phyloP scores from a whole-genome alignment of 2,797 vertebrate species.

The Onychomys arenicola region DNA sequence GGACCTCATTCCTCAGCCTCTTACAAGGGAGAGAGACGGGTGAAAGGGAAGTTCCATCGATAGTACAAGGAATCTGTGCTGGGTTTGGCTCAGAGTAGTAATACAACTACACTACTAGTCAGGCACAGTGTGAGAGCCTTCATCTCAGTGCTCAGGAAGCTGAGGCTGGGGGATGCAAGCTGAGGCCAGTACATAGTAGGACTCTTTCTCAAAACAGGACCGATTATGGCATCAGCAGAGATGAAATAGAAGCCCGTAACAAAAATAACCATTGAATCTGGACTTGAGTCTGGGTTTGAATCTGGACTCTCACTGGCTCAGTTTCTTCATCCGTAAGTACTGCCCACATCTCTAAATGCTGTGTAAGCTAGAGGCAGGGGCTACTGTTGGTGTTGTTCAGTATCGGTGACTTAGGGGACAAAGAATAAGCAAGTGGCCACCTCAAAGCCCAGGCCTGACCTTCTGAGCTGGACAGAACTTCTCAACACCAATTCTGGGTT shows the following conservation, averaged over 20 bases:
- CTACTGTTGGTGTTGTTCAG: neutral
- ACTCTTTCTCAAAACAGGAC: neutral
- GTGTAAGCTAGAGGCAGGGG: too few relatives aligned
- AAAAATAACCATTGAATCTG: neutral
- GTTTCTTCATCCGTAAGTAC: conserved; percentile 6
- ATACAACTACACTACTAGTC: neutral
- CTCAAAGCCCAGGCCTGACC: conserved; percentile 23
- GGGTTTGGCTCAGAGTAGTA: neutral
- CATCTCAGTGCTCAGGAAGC: neutral
- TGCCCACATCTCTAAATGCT: neutral
- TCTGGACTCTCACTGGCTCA: conserved; percentile 14
- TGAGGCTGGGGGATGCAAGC: neutral
- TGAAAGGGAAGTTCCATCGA: neutral
- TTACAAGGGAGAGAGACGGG: neutral
- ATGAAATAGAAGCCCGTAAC: neutral
- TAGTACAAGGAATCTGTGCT: neutral
- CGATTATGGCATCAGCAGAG: neutral
- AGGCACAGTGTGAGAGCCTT: neutral
- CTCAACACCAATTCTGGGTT: neutral
- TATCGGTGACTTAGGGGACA: neutral
- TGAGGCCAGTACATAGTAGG: neutral
- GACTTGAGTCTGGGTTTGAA: neutral
- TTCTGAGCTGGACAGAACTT: conserved; percentile 14
- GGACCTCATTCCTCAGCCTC: neutral
- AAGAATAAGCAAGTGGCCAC: neutral